Evolutionary conservation across 2,888 invertebrate species (phyloP), one percentile per base, ranked within the genome.

Genomic region (Ornithoptera alexandrae): DNA sequence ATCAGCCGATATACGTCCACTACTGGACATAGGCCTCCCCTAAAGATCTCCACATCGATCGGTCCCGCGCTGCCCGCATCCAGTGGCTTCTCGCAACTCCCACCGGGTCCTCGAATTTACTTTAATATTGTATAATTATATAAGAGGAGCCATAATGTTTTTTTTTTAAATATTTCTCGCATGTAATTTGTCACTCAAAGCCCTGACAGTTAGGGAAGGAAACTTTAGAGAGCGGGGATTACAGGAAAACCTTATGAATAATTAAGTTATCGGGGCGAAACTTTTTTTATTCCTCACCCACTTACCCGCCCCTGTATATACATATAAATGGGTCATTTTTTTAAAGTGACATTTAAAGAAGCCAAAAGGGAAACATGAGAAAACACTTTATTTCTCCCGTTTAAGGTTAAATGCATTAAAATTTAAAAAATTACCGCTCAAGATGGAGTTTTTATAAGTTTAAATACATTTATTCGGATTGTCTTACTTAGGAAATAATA

Each of bases 241-340:
- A 87, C 80, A 80, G 80, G 80, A 76, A 86, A 87, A 88, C 84
- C 85, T 87, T 87, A 87, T 92, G 90, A 91, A 92, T 92, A 91
- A 89, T 90, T 89, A 90, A 91, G 84, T 87, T 84, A 84, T 82
- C 77, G 78, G 77, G 79, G 76, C 78, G 75, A 78, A 81, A 87
- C 85, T 89, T 89, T 86, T 57, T 86, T 74, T 84, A 81, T 81
- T 84, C 78, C 72, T 75, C 79, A 76, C 78, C 78, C 77, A 81
- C 81, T 79, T 81, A 73, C 74, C 67, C 67, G 62, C 70, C 62
- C 57, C 57, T 62, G 39, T 61, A 65, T 68, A 72, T 70, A 69
- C 72, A 73, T 76, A 78, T 81, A 77, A 77, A 76, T 78, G 75
- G 83, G 84, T 85, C 80, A 82, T 78, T 81, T 83, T 57, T 81